These are phyloP conservation scores for Amphibalanus amphitrite DNA, from an alignment of 1,140 invertebrate genomes.

Conservation along the genomic window DNA sequence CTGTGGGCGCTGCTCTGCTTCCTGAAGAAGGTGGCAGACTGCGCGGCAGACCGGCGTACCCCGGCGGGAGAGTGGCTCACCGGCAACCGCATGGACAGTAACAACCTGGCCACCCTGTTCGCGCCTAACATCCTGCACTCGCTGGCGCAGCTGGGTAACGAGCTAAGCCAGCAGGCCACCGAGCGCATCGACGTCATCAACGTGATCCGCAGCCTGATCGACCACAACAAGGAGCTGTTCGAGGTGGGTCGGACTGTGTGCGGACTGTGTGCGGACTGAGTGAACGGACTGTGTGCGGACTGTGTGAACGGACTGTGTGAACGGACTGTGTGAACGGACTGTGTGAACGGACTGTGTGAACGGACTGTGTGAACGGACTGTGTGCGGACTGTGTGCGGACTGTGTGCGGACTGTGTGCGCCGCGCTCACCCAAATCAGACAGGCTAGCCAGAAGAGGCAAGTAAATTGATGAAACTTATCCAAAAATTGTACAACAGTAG, in stretches of 20 bases:
- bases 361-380: too few species aligned
- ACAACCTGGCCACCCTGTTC: slow-evolving; percentile 78
- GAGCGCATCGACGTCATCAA: slow-evolving; percentile 76
- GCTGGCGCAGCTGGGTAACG: slow-evolving; percentile 36
- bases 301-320: too few species aligned
- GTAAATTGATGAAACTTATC: too few species aligned
- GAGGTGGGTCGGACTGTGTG: slow-evolving; percentile 28
- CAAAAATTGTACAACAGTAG: too few species aligned
- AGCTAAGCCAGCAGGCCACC: slow-evolving; percentile 44
- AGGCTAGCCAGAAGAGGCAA: too few species aligned
- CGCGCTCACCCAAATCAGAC: too few species aligned
- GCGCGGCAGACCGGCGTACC: slow-evolving; percentile 40
- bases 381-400: too few species aligned
- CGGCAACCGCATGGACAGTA: slow-evolving; percentile 86
- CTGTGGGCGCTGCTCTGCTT: slow-evolving; percentile 62
- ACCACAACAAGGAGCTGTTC: slow-evolving; percentile 56
- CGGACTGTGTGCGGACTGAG: slow-evolving; percentile 13
- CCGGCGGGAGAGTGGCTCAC: slow-evolving; percentile 38
- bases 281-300: too few species aligned
- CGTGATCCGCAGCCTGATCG: slow-evolving; percentile 61
- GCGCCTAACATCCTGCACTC: slow-evolving; percentile 81
- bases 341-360: too few species aligned
- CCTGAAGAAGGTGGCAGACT: slow-evolving; percentile 53
- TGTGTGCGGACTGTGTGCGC: too few species aligned
- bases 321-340: too few species aligned